Evolutionary conservation across 2,888 invertebrate species (phyloP).

Genomic region (Phania funesta): DNA sequence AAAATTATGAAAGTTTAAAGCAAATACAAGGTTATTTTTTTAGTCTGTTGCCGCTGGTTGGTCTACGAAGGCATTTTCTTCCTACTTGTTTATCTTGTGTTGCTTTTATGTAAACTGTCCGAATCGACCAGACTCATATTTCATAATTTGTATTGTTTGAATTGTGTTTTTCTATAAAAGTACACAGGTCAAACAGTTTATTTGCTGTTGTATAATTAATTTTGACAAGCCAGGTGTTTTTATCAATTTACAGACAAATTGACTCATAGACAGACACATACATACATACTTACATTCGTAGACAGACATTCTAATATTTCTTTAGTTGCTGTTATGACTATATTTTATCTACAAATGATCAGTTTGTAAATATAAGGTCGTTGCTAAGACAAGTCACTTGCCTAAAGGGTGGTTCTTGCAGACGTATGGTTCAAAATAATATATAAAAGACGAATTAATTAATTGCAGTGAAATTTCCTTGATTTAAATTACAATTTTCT

Average conservation of each 20-base stretch:
- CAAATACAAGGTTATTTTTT: background rate
- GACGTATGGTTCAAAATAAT: no score
- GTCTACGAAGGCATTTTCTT: background rate
- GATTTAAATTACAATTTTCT: no score
- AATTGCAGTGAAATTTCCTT: no score
- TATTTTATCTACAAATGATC: background rate
- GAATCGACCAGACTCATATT: background rate
- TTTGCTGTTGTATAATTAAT: background rate
- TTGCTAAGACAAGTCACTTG: background rate
- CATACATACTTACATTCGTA: background rate
- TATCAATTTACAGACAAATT: background rate
- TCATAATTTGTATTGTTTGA: slow-evolving; percentile 6
- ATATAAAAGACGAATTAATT: no score
- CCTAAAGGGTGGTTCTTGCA: no score
- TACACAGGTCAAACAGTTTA: slow-evolving; percentile 17
- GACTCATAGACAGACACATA: background rate
- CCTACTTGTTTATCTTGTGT: background rate
- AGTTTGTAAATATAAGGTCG: background rate
- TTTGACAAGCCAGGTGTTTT: slow-evolving; percentile 30
- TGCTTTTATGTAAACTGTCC: background rate
- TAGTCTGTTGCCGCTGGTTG: background rate
- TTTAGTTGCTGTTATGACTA: background rate
- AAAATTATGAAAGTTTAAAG: background rate
- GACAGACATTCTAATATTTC: background rate
- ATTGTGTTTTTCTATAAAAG: background rate